phyloP scores from a whole-genome alignment of 2,888 invertebrate species.

The Philereme vetulata region DNA sequence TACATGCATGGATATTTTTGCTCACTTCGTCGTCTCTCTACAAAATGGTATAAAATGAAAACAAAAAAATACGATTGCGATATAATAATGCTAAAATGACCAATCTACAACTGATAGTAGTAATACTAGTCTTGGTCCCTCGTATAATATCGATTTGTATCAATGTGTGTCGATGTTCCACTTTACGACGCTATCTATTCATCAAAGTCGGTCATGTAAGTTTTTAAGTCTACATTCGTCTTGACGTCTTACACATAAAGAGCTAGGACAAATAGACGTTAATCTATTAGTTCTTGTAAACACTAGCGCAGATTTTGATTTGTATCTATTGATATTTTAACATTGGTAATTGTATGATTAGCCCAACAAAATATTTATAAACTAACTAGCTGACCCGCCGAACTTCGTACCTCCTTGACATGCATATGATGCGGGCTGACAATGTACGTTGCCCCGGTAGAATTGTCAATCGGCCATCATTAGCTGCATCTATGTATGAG shows the following conservation, averaged over 20 bases:
- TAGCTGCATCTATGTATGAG: too few relatives aligned
- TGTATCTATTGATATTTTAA: not conserved
- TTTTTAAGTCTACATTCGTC: constrained; percentile 34
- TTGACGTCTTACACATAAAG: constrained; percentile 22
- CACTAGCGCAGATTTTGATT: constrained; percentile 9
- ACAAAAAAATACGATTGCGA: not conserved
- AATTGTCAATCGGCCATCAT: too few relatives aligned
- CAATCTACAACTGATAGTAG: constrained; percentile 14
- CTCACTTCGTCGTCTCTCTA: constrained; percentile 6
- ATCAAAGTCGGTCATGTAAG: constrained; percentile 43
- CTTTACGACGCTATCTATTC: constrained; percentile 38
- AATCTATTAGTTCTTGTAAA: constrained; percentile 11
- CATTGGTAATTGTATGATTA: too few relatives aligned
- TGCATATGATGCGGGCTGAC: too few relatives aligned
- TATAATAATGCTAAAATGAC: constrained; percentile 22
- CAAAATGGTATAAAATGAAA: constrained; percentile 13
- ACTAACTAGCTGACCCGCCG: too few relatives aligned
- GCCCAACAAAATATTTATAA: too few relatives aligned
- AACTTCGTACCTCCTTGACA: too few relatives aligned
- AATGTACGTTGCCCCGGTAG: too few relatives aligned
- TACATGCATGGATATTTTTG: constrained; percentile 12
- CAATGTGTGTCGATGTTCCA: constrained; percentile 38
- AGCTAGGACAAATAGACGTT: constrained; percentile 19
- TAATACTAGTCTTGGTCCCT: constrained; percentile 28
- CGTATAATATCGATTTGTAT: constrained; percentile 38